Conservation (phyloP, 2,113 vertebrate genomes). For the Psophia crepitans region DNA sequence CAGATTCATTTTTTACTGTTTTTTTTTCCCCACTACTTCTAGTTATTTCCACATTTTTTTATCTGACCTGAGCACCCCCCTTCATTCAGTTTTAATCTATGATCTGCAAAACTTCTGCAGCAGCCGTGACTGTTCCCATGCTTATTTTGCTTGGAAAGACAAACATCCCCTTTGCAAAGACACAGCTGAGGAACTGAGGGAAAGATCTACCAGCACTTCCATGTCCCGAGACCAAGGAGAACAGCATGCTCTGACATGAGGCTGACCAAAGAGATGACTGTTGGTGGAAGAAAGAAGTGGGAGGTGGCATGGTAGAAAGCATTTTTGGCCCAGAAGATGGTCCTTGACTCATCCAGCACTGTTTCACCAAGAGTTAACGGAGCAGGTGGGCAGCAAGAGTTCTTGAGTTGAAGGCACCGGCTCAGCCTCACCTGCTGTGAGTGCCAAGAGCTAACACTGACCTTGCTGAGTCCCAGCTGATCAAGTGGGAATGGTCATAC, state of each 20-base stretch:
- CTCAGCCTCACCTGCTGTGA: accelerated
- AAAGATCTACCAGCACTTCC: not conserved
- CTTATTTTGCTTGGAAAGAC: not conserved
- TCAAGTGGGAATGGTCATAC: accelerated
- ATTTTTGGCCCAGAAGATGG: not conserved
- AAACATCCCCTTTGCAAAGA: not conserved
- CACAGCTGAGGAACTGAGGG: not conserved
- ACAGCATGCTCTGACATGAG: not conserved
- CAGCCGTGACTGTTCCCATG: not conserved
- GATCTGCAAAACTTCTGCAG: not conserved
- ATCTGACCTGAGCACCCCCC: not conserved
- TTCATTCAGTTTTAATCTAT: not conserved
- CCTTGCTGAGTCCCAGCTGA: not conserved
- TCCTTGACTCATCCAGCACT: not conserved
- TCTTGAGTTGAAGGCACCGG: accelerated
- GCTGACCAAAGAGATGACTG: not conserved
- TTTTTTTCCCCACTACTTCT: not conserved
- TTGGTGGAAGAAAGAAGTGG: not conserved
- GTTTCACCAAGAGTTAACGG: not conserved
- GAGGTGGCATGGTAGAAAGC: not conserved
- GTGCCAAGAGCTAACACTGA: not conserved
- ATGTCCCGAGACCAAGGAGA: not conserved
- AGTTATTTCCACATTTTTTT: not conserved
- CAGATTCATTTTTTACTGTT: not conserved
- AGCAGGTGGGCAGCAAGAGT: not conserved